Base-by-base conservation (phyloP, 1,140 invertebrate species). In the Hestina assimilis region DNA sequence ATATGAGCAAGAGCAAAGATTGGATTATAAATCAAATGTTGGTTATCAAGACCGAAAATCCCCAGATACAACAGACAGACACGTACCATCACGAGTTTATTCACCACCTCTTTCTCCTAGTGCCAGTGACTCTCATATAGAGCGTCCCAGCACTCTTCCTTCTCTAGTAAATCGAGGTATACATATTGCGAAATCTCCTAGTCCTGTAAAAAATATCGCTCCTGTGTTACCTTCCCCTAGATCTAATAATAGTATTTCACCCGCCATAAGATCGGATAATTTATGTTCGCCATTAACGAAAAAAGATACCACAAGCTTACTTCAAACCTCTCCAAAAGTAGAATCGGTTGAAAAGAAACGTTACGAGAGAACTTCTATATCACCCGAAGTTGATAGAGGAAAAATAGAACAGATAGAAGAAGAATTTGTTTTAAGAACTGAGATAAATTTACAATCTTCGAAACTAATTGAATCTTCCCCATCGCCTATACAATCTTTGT, bases 1-100 rank as follows among this genome's bases (percentile, higher is more conserved):
- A 90, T 52, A 91, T 91, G 77, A 93, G 90, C 68, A 93, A 80
- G 79, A 84, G 58, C 53, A 63, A 33, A 81, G 71, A 73, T 33
- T 66, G 38, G 82, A 87, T 43, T 69, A 76, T 43, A 86, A 76
- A 78, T 69, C 67, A 59, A 24, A 57, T 60, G 62, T 70, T 60
- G 65, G 55, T 21, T 72, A 72, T 51, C 69, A 77, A 58, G 84
- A 86, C 12, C 73, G 76, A 59, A 79, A 83, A 58, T 81, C 77
- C n/a, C 75, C 75, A 14, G 83, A 88, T 59, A 63, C 52, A 11
- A 20, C 62, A 6, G 86, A 89, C 51, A 80, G 77, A 68, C 75
- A 78, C 67, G 72, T 86, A 45, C 83, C 81, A 2, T 87, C 87
- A 23, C 72, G 84, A 58, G 85, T 88, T 20, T 88, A 88, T 55